phyloP scores from a whole-genome alignment of 2,113 vertebrate species.

The Prunella himalayana region DNA sequence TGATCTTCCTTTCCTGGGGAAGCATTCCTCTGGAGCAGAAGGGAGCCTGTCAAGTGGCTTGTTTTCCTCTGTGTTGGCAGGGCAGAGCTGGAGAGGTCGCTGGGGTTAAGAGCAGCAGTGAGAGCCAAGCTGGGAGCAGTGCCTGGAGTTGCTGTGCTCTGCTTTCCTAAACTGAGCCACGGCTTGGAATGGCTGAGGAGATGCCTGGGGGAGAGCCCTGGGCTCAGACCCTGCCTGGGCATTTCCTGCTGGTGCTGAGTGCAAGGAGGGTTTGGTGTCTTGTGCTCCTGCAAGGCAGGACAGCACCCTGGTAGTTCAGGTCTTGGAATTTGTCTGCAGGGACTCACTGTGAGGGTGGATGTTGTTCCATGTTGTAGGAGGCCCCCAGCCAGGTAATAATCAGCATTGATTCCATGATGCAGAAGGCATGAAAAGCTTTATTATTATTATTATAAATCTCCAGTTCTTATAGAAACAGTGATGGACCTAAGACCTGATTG shows the following conservation, averaged over 20 bases:
- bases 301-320: rapidly evolving
- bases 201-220: not conserved
- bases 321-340: not conserved
- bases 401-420: too few species aligned
- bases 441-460: too few species aligned
- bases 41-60: slow-evolving; percentile 32
- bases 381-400: too few species aligned
- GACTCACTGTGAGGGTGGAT: rapidly evolving
- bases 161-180: not conserved
- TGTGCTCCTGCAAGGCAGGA: rapidly evolving
- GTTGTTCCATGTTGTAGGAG: not conserved
- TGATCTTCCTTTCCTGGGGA: slow-evolving; percentile 11
- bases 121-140: not conserved
- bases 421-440: too few species aligned
- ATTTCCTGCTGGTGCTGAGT: rapidly evolving
- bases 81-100: not conserved
- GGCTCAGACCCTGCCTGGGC: not conserved
- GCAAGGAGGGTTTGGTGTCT: not conserved
- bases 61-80: slow-evolving; percentile 43
- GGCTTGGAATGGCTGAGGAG: not conserved
- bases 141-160: not conserved
- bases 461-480: too few species aligned
- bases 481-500: too few species aligned
- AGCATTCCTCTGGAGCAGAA: not conserved
- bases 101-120: slow-evolving; percentile 15